These are phyloP conservation scores for Cydia splendana DNA, from an alignment of 1,140 invertebrate genomes.

Conservation along the genomic window DNA sequence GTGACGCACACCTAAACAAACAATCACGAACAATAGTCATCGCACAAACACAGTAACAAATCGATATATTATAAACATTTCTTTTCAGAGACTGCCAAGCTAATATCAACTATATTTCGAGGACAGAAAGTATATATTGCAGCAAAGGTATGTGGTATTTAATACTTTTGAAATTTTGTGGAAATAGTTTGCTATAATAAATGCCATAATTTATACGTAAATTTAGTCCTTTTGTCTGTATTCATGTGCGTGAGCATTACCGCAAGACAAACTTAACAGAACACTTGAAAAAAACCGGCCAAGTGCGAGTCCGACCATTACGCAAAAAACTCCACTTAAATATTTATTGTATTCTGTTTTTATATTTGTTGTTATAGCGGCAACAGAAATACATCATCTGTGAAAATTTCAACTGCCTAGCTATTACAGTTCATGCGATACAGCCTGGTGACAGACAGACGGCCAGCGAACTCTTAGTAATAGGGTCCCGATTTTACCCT, in stretches of 20 bases:
- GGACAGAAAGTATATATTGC: not conserved
- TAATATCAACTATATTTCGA: not conserved
- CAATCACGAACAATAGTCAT: not conserved
- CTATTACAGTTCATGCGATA: too few relatives aligned
- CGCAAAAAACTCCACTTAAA: too few relatives aligned
- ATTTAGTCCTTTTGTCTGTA: slow-evolving; percentile 16
- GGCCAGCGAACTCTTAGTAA: too few relatives aligned
- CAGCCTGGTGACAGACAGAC: too few relatives aligned
- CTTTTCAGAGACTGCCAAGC: not conserved
- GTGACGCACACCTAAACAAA: slow-evolving; percentile 2
- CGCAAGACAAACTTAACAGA: not conserved
- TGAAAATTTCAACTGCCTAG: too few relatives aligned
- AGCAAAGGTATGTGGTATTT: not conserved
- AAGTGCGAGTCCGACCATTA: too few relatives aligned
- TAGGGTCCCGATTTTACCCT: too few relatives aligned
- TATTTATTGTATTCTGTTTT: too few relatives aligned
- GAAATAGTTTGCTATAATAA: not conserved
- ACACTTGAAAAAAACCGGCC: not conserved
- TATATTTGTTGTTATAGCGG: too few relatives aligned
- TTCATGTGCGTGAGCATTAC: not conserved
- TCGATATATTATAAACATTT: not conserved
- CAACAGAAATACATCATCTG: too few relatives aligned
- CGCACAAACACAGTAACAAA: slow-evolving; percentile 26
- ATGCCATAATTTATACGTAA: slow-evolving; percentile 28
- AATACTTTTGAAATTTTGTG: not conserved